Evolutionary conservation across 1,140 invertebrate species (phyloP).

Genomic region (Mylabris phalerata): DNA sequence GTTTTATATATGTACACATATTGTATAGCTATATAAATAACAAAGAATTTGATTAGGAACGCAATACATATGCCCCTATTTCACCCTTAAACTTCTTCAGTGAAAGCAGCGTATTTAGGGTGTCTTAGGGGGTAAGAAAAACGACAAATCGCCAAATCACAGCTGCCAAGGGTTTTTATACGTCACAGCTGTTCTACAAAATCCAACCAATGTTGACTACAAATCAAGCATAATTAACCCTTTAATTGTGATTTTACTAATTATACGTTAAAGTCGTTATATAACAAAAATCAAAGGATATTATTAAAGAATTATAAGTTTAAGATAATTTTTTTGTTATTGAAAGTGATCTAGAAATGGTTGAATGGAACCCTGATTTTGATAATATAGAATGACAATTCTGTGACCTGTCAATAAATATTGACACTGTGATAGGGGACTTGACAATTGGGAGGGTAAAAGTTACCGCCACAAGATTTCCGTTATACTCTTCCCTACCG

Average conservation of each 20-base stretch:
- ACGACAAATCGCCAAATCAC: conserved; percentile 27
- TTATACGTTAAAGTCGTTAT: too few relatives aligned
- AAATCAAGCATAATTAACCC: neutral
- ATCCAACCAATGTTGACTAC: conserved; percentile 2
- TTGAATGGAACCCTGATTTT: neutral
- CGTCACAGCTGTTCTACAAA: conserved; percentile 17
- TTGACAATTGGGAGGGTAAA: conserved; percentile 4
- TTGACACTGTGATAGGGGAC: conserved; percentile 6
- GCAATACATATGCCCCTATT: conserved; percentile 17
- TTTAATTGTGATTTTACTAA: neutral
- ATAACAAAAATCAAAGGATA: too few relatives aligned
- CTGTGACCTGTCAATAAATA: conserved; percentile 9
- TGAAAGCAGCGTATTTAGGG: conserved; percentile 20
- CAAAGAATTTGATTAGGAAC: conserved; percentile 22
- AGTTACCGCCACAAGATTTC: conserved; percentile 14
- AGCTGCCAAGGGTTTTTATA: conserved; percentile 23
- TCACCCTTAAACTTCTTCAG: conserved; percentile 18
- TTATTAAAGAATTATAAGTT: too few relatives aligned
- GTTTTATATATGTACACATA: too few relatives aligned
- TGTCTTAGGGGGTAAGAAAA: conserved; percentile 20
- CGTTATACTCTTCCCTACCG: conserved; percentile 4
- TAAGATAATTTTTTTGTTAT: too few relatives aligned
- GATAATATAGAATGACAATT: neutral
- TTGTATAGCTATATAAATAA: neutral
- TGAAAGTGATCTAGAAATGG: too few relatives aligned